Evolutionary conservation across 2,113 vertebrate genomes (phyloP).

Genomic region (Tychaedon coryphoeus): DNA sequence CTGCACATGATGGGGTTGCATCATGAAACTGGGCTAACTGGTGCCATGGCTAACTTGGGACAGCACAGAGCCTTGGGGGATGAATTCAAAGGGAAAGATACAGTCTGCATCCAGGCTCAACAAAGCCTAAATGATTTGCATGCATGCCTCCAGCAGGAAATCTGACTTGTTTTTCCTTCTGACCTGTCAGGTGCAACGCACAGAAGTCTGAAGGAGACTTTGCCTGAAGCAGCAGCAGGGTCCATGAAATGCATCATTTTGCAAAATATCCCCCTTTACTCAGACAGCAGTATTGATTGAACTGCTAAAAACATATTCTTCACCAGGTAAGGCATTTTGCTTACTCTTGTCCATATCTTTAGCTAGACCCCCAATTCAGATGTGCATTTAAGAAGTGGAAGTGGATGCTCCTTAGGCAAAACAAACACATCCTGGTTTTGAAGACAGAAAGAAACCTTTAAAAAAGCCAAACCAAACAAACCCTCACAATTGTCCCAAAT

Average conservation of each 20-base stretch:
- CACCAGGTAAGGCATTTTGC: neutral
- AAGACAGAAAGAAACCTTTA: neutral
- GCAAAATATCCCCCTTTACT: neutral
- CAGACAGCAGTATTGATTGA: neutral
- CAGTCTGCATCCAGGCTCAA: neutral
- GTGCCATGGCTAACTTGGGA: neutral
- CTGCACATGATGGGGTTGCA: neutral
- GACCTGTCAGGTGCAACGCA: neutral
- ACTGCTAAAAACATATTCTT: neutral
- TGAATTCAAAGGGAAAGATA: neutral
- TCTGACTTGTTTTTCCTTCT: neutral
- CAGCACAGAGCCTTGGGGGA: neutral
- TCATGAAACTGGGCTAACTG: neutral
- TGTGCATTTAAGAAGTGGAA: neutral
- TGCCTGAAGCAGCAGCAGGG: neutral
- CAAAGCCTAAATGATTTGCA: neutral
- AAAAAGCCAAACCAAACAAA: neutral
- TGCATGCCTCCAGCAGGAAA: neutral
- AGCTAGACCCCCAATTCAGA: neutral
- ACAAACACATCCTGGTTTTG: neutral
- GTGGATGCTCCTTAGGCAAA: neutral
- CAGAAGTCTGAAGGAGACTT: neutral
- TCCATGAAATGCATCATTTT: neutral
- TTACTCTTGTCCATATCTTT: neutral
- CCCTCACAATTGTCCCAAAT: neutral